Evolutionary conservation across 2,113 vertebrate genomes (phyloP).

Genomic region (Bagarius yarrelli): DNA sequence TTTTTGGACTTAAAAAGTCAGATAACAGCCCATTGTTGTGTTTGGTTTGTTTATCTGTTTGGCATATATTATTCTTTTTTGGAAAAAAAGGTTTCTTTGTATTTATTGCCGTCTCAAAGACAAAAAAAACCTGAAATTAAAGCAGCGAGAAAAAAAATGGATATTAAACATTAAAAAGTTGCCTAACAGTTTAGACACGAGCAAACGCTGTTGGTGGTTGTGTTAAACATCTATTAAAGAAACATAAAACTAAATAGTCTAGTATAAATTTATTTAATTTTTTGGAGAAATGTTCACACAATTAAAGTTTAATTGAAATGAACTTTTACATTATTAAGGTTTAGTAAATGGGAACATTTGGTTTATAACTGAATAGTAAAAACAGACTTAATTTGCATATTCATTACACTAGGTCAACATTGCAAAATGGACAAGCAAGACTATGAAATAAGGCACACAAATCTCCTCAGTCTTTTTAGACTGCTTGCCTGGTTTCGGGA

Average conservation of each 20-base stretch:
- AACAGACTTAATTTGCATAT: background rate
- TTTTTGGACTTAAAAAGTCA: background rate
- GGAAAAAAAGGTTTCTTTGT: background rate
- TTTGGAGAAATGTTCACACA: background rate
- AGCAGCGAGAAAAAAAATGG: background rate
- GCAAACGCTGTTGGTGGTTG: background rate
- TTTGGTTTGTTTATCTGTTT: background rate
- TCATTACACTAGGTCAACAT: conserved; percentile 4
- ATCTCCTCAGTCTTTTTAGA: background rate
- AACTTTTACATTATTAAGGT: no score
- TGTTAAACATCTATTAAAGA: background rate
- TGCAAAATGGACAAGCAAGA: background rate
- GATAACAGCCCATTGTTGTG: background rate
- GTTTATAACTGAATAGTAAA: background rate
- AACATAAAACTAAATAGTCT: background rate
- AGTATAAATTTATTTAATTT: background rate
- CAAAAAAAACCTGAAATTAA: background rate
- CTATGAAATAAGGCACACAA: background rate
- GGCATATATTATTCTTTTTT: background rate
- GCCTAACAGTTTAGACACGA: background rate
- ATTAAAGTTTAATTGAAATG: no score
- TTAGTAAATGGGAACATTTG: background rate
- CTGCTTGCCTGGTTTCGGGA: background rate
- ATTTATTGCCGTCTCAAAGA: background rate
- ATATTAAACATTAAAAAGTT: background rate